Conservation (phyloP, 2,113 vertebrate genomes). For the Diadophis punctatus region DNA sequence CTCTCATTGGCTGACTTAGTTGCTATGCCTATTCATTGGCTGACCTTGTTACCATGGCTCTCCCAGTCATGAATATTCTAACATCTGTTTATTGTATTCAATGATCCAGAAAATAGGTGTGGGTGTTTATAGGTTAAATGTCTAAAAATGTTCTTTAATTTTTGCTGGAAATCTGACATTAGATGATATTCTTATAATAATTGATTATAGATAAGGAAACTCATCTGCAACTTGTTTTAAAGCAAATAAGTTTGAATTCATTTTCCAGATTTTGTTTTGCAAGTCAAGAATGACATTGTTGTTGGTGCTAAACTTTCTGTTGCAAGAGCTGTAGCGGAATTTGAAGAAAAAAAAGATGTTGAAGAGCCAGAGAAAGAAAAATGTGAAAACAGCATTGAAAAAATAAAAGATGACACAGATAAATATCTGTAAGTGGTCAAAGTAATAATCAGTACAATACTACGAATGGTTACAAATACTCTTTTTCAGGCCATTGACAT, state of each 20-base stretch:
- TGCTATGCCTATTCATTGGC: too few species aligned
- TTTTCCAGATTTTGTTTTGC: slow-evolving; percentile 45
- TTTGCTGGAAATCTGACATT: neutral
- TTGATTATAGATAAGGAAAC: neutral
- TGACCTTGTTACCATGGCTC: too few species aligned
- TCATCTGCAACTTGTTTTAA: neutral
- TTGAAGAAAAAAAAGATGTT: slow-evolving; percentile 33
- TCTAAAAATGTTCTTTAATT: neutral
- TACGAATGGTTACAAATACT: neutral
- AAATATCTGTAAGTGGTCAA: slow-evolving; percentile 52
- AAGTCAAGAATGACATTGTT: slow-evolving; percentile 38
- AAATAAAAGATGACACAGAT: slow-evolving; percentile 8
- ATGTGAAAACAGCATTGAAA: slow-evolving; percentile 18
- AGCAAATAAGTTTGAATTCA: neutral
- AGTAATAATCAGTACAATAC: neutral
- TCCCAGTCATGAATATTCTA: too few species aligned
- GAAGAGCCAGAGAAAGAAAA: slow-evolving; percentile 32
- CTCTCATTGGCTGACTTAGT: too few species aligned
- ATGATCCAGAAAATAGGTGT: neutral
- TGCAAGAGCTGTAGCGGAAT: slow-evolving; percentile 11
- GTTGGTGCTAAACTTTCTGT: slow-evolving; percentile 45
- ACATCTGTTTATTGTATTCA: neutral
- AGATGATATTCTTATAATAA: neutral
- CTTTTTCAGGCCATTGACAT: neutral
- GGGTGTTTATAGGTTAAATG: neutral